These are phyloP conservation scores for Dromiciops gliroides DNA, from an alignment of 2,113 vertebrate species.

Conservation along the genomic window DNA sequence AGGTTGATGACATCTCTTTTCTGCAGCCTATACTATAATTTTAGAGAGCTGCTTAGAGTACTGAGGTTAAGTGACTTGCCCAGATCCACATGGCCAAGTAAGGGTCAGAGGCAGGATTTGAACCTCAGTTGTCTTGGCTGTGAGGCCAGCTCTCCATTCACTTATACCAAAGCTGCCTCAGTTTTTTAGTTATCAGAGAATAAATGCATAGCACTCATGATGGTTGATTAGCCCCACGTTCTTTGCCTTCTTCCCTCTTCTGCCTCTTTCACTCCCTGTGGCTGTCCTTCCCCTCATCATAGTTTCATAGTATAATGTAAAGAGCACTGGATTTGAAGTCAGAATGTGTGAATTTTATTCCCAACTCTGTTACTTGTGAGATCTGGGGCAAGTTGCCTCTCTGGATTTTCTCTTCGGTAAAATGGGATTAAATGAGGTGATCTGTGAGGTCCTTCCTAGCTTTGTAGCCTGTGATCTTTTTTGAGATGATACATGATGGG, in stretches of 20 bases:
- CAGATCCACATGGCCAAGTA: neutral
- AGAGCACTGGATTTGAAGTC: neutral
- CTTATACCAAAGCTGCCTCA: neutral
- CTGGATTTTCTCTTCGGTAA: neutral
- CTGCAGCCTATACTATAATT: neutral
- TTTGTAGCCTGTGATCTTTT: neutral
- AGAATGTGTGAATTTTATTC: neutral
- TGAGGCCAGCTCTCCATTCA: neutral
- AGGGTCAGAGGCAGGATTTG: neutral
- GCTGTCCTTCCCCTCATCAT: neutral
- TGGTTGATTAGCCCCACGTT: neutral
- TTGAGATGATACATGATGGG: neutral
- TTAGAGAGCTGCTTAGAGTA: neutral
- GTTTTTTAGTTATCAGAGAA: neutral
- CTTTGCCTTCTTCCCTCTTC: neutral
- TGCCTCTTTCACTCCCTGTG: neutral
- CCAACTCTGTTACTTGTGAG: neutral
- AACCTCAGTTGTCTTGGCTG: neutral
- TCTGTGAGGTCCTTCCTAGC: neutral
- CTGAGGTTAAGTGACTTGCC: neutral
- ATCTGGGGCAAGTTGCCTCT: neutral
- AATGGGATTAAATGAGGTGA: neutral
- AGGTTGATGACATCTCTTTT: neutral
- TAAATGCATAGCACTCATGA: neutral
- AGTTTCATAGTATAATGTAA: neutral